phyloP scores from a whole-genome alignment of 2,888 invertebrate genomes.

The Stratiomys singularior region DNA sequence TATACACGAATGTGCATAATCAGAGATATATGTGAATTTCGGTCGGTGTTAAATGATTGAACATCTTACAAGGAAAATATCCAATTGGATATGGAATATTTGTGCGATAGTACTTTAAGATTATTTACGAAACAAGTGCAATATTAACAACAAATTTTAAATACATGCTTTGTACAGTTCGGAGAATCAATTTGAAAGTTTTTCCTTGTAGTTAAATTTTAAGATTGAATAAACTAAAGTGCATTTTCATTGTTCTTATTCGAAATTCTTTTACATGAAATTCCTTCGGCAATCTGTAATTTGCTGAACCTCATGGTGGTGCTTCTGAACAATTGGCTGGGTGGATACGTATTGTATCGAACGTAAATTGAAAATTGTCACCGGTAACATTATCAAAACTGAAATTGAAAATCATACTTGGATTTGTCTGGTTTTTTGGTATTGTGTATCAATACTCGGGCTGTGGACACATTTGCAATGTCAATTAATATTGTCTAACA shows the following conservation, averaged over 20 bases:
- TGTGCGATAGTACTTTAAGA: too few species aligned
- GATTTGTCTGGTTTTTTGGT: too few species aligned
- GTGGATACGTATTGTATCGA: not conserved
- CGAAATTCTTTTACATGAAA: not conserved
- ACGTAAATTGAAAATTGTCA: not conserved
- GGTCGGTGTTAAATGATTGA: conserved; percentile 1
- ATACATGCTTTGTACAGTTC: conserved; percentile 48
- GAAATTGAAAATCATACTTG: too few species aligned
- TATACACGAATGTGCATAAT: conserved; percentile 32
- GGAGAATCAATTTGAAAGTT: conserved; percentile 11
- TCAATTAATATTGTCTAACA: conserved; percentile 2
- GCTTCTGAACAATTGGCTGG: not conserved
- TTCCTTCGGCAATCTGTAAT: not conserved
- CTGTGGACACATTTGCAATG: not conserved
- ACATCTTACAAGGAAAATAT: too few species aligned
- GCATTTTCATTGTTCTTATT: conserved; percentile 30
- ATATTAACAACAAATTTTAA: not conserved
- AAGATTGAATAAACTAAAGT: conserved; percentile 28
- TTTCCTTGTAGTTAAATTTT: too few species aligned
- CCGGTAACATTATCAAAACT: not conserved
- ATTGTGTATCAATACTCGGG: not conserved
- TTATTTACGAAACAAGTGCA: too few species aligned
- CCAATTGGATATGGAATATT: too few species aligned
- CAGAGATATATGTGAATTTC: not conserved
- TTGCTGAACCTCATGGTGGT: not conserved